Evolutionary conservation across 1,140 invertebrate species (phyloP), one percentile per base, ranked within the genome.

Genomic region (Panagrolaimus sp.): DNA sequence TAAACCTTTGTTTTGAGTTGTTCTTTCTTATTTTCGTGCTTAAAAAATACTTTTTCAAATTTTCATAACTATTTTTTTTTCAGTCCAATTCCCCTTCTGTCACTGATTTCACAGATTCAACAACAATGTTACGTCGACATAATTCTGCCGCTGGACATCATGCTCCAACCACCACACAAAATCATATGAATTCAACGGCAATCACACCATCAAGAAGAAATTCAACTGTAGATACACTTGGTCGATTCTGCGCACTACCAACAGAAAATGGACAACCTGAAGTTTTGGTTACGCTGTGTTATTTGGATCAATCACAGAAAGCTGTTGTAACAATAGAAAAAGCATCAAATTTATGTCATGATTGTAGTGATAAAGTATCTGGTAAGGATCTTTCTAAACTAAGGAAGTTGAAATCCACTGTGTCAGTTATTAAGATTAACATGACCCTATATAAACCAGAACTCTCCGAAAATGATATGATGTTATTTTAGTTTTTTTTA

Each of bases 241-340:
- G 62, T 7, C 62, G 62, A 42, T 63, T 63, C 16, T 63, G 62
- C 38, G 3, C 62, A 13, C 16, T 63, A 5, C 62, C 62, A 7
- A 63, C 38, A 14, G 62, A 63, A 63, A 42, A 31, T 16, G 42
- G 27, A 11, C 14, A 16, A n/a, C 27, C 27, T 63, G 62, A 31
- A 13, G 62, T 20, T 8, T 16, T 63, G 13, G 11, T 63, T 2
- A 43, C 16, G 31, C 11, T 43, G 7, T 63, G 27, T 5, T 63
- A 43, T 31, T 63, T 42, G 13, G 42, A 63, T 38, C 38, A 31
- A 43, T 16, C 62, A 3, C 62, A 63, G 23, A 43, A 43, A 43
- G 16, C 27, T 11, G 62, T 63, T 8, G 62, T 63, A 9, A 43
- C 16, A 9, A 27, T 57, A 20, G 20, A 57, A 27, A 57, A 57